A percentile compares a stretch with the other conserved stretches of the same genome.
phyloP scores from a whole-genome alignment of 2,797 vertebrate species.

The Epinephelus coioides region DNA sequence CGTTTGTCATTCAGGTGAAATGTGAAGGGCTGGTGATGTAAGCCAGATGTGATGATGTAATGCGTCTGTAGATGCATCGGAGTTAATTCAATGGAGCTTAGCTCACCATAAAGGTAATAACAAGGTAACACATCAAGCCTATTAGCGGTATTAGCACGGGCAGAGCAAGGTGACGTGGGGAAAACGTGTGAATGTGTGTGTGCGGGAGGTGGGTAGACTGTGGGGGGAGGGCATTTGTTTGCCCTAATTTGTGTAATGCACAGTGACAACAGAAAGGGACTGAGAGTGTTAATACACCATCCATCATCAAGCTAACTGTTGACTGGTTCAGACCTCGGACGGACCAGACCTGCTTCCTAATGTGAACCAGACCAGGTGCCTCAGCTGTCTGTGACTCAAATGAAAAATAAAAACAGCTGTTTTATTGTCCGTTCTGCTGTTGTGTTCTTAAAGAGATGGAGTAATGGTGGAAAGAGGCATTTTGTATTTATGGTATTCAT shows the following conservation, averaged over 20 bases:
- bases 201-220: conserved; percentile 42
- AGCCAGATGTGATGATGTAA: conserved; percentile 70
- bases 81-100: conserved; percentile 60
- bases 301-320: conserved; percentile 89
- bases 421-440: conserved; percentile 11
- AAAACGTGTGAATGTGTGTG: conserved; percentile 53
- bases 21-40: conserved; percentile 57
- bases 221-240: conserved; percentile 80
- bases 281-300: conserved; percentile 87
- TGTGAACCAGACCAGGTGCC: conserved; percentile 82
- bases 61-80: conserved; percentile 56
- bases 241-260: conserved; percentile 91
- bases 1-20: conserved; percentile 73
- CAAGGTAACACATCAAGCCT: conserved; percentile 66
- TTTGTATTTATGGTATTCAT: neutral
- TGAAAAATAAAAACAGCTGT: conserved; percentile 45
- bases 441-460: conserved; percentile 7
- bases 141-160: conserved; percentile 78
- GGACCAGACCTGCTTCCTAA: conserved; percentile 60
- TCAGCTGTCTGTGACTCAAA: conserved; percentile 74
- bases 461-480: neutral
- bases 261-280: conserved; percentile 85
- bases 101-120: conserved; percentile 65
- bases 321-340: conserved; percentile 69
- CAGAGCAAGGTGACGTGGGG: conserved; percentile 45